These are phyloP conservation scores for Leontopithecus rosalia DNA, from an alignment of 2,797 vertebrate genomes.

Conservation along the genomic window DNA sequence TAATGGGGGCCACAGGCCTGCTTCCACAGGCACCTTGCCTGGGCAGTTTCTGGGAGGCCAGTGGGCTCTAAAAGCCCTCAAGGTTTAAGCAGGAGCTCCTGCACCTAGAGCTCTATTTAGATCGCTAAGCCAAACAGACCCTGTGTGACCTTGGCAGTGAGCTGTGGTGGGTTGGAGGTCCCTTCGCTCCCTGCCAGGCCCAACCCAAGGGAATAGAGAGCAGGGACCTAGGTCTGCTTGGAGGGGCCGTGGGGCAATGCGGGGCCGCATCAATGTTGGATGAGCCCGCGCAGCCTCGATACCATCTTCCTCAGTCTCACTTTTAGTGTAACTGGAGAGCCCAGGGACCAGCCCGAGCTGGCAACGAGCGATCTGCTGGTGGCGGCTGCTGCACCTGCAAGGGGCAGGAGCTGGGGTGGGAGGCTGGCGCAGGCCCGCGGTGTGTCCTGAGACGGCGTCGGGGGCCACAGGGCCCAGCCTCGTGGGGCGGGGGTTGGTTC, in stretches of 20 bases:
- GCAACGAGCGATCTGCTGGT: background rate
- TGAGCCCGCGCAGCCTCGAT: constrained; percentile 62
- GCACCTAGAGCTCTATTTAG: background rate
- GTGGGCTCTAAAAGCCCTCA: background rate
- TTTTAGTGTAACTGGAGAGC: constrained; percentile 77
- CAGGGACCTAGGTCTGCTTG: background rate
- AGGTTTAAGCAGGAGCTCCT: background rate
- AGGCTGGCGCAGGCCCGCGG: background rate
- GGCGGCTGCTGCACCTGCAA: background rate
- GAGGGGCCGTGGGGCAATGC: constrained; percentile 56
- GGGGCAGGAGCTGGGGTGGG: background rate
- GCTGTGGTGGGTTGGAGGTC: background rate
- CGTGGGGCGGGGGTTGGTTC: background rate
- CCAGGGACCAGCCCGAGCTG: background rate
- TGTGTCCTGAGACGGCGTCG: background rate
- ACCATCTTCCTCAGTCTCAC: constrained; percentile 76
- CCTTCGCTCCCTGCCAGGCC: background rate
- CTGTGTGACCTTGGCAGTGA: background rate
- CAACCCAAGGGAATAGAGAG: background rate
- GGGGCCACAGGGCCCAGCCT: background rate
- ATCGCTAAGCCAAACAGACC: background rate
- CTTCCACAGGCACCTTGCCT: background rate
- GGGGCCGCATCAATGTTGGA: constrained; percentile 74
- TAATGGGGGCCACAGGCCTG: background rate
- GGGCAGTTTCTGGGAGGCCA: background rate